phyloP scores from a whole-genome alignment of 1,140 invertebrate genomes.

The Potamilus streckersoni region DNA sequence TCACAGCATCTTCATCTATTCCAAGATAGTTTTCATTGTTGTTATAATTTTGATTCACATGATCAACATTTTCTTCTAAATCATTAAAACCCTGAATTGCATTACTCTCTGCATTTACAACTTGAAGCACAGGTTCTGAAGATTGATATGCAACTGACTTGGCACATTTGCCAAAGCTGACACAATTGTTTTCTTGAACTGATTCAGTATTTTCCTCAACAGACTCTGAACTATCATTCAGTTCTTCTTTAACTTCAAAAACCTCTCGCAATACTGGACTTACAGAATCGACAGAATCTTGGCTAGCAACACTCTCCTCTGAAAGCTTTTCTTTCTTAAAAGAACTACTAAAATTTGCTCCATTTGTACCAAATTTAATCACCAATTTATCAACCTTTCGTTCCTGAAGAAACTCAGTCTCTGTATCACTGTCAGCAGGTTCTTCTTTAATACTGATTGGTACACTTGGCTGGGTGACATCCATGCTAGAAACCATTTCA shows the following conservation, averaged over 20 bases:
- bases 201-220: background rate
- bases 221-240: conserved; percentile 2
- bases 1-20: too few species aligned
- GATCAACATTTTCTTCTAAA: too few species aligned
- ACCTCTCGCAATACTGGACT: too few species aligned
- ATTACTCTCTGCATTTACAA: too few species aligned
- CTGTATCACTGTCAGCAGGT: background rate
- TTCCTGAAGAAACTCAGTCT: background rate
- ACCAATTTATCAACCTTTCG: conserved; percentile 44
- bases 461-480: background rate
- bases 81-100: too few species aligned
- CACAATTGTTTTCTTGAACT: too few species aligned
- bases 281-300: too few species aligned
- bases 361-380: conserved; percentile 44
- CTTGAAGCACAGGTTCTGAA: too few species aligned
- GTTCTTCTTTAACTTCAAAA: background rate
- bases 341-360: conserved; percentile 50
- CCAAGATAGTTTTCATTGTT: too few species aligned
- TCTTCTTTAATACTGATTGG: conserved; percentile 13
- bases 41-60: too few species aligned
- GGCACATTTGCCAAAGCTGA: too few species aligned
- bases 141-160: too few species aligned
- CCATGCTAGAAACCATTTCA: conserved; percentile 1
- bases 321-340: conserved; percentile 27
- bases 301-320: background rate